These are phyloP conservation scores for Accipiter virgatus DNA, from an alignment of 2,113 vertebrate species.

Conservation along the genomic window DNA sequence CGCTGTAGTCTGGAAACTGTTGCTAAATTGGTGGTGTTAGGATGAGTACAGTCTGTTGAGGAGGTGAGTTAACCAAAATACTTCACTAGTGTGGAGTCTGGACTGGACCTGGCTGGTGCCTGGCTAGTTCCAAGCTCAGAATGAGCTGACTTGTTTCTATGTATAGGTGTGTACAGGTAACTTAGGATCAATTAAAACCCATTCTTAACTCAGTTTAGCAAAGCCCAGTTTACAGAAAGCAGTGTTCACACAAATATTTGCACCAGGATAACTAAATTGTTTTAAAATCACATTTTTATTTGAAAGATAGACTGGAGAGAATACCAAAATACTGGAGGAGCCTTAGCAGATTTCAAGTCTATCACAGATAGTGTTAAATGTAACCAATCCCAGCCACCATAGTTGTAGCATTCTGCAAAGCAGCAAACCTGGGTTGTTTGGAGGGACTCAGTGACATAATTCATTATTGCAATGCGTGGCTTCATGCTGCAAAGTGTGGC, in stretches of 20 bases:
- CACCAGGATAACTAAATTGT: background rate
- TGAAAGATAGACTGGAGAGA: background rate
- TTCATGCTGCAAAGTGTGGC: background rate
- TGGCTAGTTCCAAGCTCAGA: background rate
- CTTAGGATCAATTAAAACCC: background rate
- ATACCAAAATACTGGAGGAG: background rate
- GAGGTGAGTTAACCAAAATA: background rate
- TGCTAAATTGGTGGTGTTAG: background rate
- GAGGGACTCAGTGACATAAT: background rate
- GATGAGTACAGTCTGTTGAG: accelerated
- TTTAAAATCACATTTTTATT: background rate
- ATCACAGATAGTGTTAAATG: background rate
- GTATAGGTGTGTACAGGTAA: background rate
- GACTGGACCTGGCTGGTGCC: background rate
- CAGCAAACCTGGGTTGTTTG: background rate
- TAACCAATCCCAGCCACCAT: background rate
- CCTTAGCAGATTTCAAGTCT: background rate
- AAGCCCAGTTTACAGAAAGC: background rate
- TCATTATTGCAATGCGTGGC: background rate
- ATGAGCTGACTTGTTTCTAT: background rate
- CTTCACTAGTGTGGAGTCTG: background rate
- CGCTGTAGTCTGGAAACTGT: background rate
- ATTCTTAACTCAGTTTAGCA: background rate
- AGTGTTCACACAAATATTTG: background rate
- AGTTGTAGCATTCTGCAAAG: background rate